Evolutionary conservation across 2,797 vertebrate species (phyloP).

Genomic region (Manis pentadactyla): DNA sequence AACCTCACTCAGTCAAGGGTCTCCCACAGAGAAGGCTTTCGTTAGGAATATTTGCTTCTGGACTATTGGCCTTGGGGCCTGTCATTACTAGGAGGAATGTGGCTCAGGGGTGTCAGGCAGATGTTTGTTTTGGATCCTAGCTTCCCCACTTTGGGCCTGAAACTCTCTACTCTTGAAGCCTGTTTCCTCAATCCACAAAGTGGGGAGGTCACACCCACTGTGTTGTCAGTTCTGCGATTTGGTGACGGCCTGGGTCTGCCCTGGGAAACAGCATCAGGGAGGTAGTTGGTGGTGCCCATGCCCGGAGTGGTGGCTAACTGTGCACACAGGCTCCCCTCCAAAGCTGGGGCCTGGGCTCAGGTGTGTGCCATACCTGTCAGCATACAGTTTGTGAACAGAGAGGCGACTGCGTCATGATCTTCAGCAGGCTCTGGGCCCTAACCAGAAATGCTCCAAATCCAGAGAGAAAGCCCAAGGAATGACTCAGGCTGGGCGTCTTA

Average conservation of each 20-base stretch:
- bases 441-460: background rate
- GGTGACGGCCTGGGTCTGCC: background rate
- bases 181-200: background rate
- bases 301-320: background rate
- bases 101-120: background rate
- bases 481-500: no score
- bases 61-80: background rate
- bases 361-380: accelerated
- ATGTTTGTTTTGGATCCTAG: background rate
- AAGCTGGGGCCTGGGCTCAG: background rate
- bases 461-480: background rate
- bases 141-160: background rate
- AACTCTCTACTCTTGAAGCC: background rate
- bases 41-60: background rate
- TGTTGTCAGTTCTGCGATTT: background rate
- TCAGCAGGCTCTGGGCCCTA: background rate
- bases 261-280: background rate
- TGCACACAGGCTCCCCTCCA: background rate
- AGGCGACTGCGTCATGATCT: background rate
- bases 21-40: background rate
- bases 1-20: background rate
- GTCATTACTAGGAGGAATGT: no score
- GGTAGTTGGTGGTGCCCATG: background rate
- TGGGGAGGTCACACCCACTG: background rate
- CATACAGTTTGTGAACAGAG: accelerated